Conservation (phyloP, 2,113 vertebrate genomes). For the Vicugna pacos region DNA sequence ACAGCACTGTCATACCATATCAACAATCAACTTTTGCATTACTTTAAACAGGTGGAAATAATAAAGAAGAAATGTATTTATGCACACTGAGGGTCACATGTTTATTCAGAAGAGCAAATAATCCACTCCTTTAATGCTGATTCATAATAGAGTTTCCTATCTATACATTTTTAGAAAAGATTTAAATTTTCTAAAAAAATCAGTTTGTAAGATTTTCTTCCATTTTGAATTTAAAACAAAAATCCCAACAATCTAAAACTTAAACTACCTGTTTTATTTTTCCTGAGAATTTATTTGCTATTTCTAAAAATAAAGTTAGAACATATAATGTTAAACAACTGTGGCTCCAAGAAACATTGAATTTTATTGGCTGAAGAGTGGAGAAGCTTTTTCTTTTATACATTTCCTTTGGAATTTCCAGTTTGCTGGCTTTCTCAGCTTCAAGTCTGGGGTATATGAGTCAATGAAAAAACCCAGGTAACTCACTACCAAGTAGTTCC, state of each 20-base stretch:
- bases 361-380: background rate
- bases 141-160: background rate
- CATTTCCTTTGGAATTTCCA: background rate
- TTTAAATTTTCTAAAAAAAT: background rate
- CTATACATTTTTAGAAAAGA: background rate
- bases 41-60: background rate
- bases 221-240: background rate
- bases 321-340: background rate
- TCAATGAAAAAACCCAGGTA: background rate
- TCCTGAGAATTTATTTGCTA: background rate
- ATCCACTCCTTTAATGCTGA: background rate
- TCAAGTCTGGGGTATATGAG: background rate
- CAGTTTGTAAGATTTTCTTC: background rate
- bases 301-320: background rate
- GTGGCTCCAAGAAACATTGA: background rate
- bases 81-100: background rate
- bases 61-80: background rate
- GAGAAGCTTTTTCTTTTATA: background rate
- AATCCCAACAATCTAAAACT: background rate
- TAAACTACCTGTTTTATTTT: background rate
- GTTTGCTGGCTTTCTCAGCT: background rate
- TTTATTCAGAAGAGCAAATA: background rate
- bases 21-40: background rate
- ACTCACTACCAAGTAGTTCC: background rate
- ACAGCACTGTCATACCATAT: background rate